Base-by-base conservation (phyloP, 2,113 vertebrate genomes). In the Cyanoliseus patagonus region DNA sequence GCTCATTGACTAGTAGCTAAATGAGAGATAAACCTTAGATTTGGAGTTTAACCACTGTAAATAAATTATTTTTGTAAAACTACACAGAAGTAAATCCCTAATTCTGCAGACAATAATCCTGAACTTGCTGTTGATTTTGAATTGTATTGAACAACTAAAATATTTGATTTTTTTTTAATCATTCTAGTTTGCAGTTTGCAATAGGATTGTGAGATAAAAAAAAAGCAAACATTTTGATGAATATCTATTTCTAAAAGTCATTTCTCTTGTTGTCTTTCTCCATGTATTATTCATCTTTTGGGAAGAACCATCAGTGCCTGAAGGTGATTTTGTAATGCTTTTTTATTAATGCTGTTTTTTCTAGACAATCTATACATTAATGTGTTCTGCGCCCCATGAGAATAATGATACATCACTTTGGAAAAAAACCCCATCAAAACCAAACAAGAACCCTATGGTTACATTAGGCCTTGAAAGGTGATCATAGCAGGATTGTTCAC, bases 1-100 rank as follows among this genome's bases (percentile, higher is more conserved):
- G 57, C 62, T 95, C 82, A 91, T 75, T 93, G 92, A 88, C 1
- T 27, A 84, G 84, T 88, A 83, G 88, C 69, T 97, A 82, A 81
- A 44, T 63, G 64, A 77, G 83, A 62, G 83, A 30, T 41, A 92
- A 83, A 37, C 74, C 68, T 88, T 84, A 73, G 41, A 49, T 52
- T 28, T 81, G 82, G 37, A 66, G 55, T 59, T 80, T 53, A 64
- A 68, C 46, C 47, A 41, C 25, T 88, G 23, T 67, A 78, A 76
- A 66, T 30, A 44, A 82, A 49, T 59, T 42, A 33, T 5, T 91
- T 81, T 87, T 69, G 46, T 88, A 19, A n/a, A 77, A 70, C 23
- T 63, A 14, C 46, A 46, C 5, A 31, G 80, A 92, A 88, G 44
- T 79, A 82, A 42, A 24, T 61, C 77, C 42, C 27, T 90, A 75